Evolutionary conservation across 2,797 vertebrate genomes (phyloP), one percentile per base, ranked within the genome.

Genomic region (Heliangelus exortis): DNA sequence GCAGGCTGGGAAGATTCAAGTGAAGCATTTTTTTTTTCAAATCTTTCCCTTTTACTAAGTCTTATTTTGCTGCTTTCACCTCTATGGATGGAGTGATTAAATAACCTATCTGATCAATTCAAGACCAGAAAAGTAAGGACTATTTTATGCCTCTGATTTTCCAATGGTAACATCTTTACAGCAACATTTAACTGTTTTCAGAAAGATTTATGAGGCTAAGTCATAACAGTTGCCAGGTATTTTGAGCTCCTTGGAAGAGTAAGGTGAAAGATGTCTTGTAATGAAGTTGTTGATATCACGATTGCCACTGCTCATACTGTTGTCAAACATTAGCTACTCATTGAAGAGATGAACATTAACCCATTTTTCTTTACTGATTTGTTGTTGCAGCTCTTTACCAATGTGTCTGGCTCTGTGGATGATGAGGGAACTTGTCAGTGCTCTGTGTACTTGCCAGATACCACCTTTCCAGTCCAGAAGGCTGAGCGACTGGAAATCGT

Each of bases 401-500:
- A 98, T 12, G 97, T 99, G 66, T 98, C 97, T 0, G 97, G 98
- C 51, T 98, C 98, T 22, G 50, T 97, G 94, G 97, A 98, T 73
- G 97, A 97, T 1, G 82, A 29, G 1, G 98, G 98, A 48, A 97
- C 96, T 43, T 99, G 99, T 71, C 87, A 98, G 63, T 99, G 99
- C 92, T 98, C 97, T 2, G 96, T 99, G 20, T 98, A 95, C 84
- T 86, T 99, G 57, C 98, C 99, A 0, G 98, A 99, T 54, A 97
- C 93, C 31, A 89, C 96, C 54, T 99, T 99, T 89, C 99, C 99
- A 1, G 98, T 97, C 10, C 96, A 98, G 91, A 98, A 98, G 31
- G 95, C 98, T 57, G 98, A 99, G 61, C 79, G 69, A 61, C 92
- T 98, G 85, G 97, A 98, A 96, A 88, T 90, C 41, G 88, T 75